Evolutionary conservation across 2,888 invertebrate genomes (phyloP), one percentile per base, ranked within the genome.

Genomic region (Agapetus fuscipes): DNA sequence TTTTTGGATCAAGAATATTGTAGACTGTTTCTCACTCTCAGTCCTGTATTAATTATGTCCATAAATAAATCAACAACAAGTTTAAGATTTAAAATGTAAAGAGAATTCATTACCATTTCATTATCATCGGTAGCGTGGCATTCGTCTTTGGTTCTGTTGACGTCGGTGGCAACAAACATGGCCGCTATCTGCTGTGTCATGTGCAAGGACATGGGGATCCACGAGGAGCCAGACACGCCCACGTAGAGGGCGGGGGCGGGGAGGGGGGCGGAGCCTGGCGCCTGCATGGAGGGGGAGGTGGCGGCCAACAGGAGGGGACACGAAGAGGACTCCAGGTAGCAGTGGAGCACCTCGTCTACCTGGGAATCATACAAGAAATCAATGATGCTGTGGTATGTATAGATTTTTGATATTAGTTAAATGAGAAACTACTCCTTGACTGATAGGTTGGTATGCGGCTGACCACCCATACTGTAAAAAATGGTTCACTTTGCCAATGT

Each of bases 331-430:
- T 72, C 64, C 44, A 88, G 57, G 57, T 84, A 89, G 57, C 91
- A 91, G 56, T 80, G 71, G 13, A 90, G 62, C 54, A 90, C 70
- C 54, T 87, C 83, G 59, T 84, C 78, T 1, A 81, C 70, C 75
- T 78, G 52, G 13, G 36, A 34, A n/a, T n/a, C n/a, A n/a, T n/a
- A n/a, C n/a, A n/a, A n/a, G n/a, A n/a, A n/a, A n/a, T n/a, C n/a
- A n/a, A n/a, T n/a, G n/a, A n/a, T n/a, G n/a, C n/a, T n/a, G n/a
- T n/a, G n/a, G n/a, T n/a, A n/a, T n/a, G n/a, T n/a, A n/a, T n/a
- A n/a, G n/a, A n/a, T n/a, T n/a, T n/a, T n/a, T n/a, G n/a, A n/a
- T n/a, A n/a, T n/a, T n/a, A n/a, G n/a, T n/a, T n/a, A n/a, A n/a
- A n/a, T n/a, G n/a, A n/a, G n/a, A n/a, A n/a, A n/a, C n/a, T n/a